Evolutionary conservation across 37 sponge, comb jelly and placozoan genomes (phyloP).

Genomic region (Ephydatia muelleri): DNA sequence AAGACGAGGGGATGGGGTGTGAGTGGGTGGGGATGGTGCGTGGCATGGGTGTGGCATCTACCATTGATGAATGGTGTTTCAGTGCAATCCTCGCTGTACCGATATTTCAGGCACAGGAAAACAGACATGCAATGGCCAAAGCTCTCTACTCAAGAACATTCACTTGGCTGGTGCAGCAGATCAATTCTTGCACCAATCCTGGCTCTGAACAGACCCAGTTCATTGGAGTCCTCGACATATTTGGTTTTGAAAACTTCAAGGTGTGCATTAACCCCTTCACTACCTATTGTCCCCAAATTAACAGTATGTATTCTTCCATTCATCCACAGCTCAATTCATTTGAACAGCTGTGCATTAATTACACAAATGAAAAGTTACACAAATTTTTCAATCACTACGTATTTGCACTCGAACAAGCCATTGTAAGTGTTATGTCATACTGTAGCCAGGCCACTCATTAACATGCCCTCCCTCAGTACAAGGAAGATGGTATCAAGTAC

Average conservation of each 20-base stretch:
- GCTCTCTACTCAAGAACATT: constrained; percentile 92
- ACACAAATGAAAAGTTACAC: constrained; percentile 96
- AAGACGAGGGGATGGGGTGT: background rate
- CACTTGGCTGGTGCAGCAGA: constrained; percentile 90
- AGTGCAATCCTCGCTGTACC: background rate
- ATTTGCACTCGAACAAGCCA: constrained; percentile 87
- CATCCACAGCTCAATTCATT: constrained; percentile 80
- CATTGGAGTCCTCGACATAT: constrained; percentile 96
- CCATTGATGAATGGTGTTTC: no score
- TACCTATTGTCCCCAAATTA: background rate
- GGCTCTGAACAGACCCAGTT: constrained; percentile 70
- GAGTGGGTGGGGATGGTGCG: no score
- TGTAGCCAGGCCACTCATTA: background rate
- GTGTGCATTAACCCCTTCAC: constrained; percentile 25
- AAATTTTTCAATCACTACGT: constrained; percentile 97
- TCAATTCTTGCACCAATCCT: constrained; percentile 91
- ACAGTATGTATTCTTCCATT: background rate
- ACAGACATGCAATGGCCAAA: constrained; percentile 95
- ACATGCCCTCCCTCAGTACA: constrained; percentile 54
- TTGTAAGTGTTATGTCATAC: constrained; percentile 48
- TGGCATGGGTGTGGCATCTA: no score
- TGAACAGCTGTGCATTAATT: constrained; percentile 98
- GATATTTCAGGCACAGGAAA: constrained; percentile 73
- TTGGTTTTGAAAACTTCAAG: constrained; percentile 93
- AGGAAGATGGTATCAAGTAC: constrained; percentile 88